Conservation (phyloP, 2,888 invertebrate genomes). For the Phytoseiulus persimilis region DNA sequence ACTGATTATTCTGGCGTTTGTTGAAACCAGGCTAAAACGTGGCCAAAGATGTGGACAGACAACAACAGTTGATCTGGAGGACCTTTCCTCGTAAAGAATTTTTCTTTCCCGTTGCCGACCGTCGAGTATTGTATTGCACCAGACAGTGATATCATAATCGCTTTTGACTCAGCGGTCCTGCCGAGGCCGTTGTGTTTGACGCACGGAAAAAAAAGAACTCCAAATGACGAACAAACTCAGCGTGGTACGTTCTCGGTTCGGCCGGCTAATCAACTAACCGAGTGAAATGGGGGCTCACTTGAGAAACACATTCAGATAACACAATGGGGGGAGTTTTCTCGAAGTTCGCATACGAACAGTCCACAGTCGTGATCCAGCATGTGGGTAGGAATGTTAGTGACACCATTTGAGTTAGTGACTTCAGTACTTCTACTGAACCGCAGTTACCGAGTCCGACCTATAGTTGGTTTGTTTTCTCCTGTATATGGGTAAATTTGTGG, state of each 20-base stretch:
- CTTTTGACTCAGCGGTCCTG: not conserved
- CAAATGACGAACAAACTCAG: not conserved
- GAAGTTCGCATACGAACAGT: not conserved
- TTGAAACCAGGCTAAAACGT: not conserved
- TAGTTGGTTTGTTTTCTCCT: not conserved
- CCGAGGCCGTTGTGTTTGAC: not conserved
- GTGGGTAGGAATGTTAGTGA: not conserved
- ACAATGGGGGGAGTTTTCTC: not conserved
- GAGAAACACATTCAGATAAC: not conserved
- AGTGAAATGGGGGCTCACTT: not conserved
- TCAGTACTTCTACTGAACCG: constrained; percentile 26
- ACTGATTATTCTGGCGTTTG: not conserved
- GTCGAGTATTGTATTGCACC: not conserved
- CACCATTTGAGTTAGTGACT: not conserved
- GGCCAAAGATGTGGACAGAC: not conserved
- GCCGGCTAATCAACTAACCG: not conserved
- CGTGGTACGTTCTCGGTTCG: not conserved
- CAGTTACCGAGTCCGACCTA: constrained; percentile 36
- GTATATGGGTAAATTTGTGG: not conserved
- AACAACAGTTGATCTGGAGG: no score
- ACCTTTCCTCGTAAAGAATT: not conserved
- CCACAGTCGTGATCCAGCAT: constrained; percentile 5
- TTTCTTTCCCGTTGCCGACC: not conserved
- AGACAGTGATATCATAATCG: not conserved
- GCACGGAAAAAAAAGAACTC: no score